Base-by-base conservation (phyloP, 1,140 invertebrate species). In the Pollicipes pollicipes region DNA sequence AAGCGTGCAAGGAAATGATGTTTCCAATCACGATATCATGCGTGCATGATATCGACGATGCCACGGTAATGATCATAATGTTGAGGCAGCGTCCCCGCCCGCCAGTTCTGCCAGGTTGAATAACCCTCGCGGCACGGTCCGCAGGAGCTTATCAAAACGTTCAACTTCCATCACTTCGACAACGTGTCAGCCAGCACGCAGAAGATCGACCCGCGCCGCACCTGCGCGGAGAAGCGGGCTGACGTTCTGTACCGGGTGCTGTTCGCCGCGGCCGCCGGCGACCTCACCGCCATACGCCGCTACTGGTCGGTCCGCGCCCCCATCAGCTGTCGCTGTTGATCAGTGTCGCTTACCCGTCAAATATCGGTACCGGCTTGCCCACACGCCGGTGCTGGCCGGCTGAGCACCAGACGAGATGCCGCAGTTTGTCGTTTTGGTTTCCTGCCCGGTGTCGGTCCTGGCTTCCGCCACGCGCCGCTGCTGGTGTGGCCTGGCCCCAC, bases 81-180 rank as follows among this genome's bases (percentile, higher is more conserved):
- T n/a, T n/a, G n/a, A n/a, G n/a, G n/a, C n/a, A n/a, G n/a, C n/a
- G n/a, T n/a, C n/a, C n/a, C n/a, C n/a, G n/a, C n/a, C n/a, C n/a
- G n/a, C n/a, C n/a, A n/a, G n/a, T n/a, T n/a, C n/a, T n/a, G n/a
- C n/a, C n/a, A n/a, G n/a, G n/a, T n/a, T n/a, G n/a, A n/a, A n/a
- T n/a, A n/a, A n/a, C n/a, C n/a, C n/a, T n/a, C n/a, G n/a, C n/a
- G n/a, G n/a, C n/a, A n/a, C 8, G 24, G 28, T 68, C 37, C 68
- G 0, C 72, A 78, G 79, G 82, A 84, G 72, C 75, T 86, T 30
- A 82, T 85, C 16, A 75, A 79, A 16, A 76, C 75, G 1, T 85
- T 85, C 77, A 85, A 84, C 74, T 85, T 85, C 75, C 84, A 85
- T 77, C 83, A 86, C 73, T 86, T 83, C 74, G 84, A 86, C 73